Percentiles rank a stretch among this genome's conserved stretches.
phyloP scores from a whole-genome alignment of 2,888 invertebrate genomes.

The Drosophila seclusa region DNA sequence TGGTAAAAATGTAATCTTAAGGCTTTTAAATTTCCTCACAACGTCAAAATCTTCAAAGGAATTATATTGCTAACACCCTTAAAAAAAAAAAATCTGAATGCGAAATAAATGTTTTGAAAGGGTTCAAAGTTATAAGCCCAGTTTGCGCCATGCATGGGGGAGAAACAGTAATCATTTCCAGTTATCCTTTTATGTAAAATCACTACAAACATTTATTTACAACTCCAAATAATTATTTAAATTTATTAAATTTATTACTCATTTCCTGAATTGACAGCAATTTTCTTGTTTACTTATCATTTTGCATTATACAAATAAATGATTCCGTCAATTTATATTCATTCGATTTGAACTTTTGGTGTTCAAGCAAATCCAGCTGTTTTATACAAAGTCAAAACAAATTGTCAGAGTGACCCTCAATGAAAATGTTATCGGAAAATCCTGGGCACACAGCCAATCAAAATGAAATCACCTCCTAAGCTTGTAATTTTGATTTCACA shows the following conservation, averaged over 20 bases:
- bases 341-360: neutral
- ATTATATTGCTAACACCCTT: neutral
- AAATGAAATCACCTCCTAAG: neutral
- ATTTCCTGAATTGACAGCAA: neutral
- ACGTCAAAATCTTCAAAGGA: neutral
- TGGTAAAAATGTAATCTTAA: neutral
- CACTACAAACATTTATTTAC: too few species aligned
- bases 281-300: neutral
- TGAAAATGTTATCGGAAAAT: neutral
- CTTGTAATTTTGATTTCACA: neutral
- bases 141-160: neutral
- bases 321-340: neutral
- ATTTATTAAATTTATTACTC: neutral
- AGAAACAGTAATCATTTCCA: neutral
- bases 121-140: too few species aligned
- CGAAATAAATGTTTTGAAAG: neutral
- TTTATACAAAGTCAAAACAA: neutral
- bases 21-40: neutral
- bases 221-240: too few species aligned
- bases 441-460: neutral
- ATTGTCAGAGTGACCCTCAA: neutral
- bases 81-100: neutral
- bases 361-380: neutral
- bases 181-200: neutral
- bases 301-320: neutral